phyloP scores from a whole-genome alignment of 2,888 invertebrate genomes.

The Parochlus steinenii region DNA sequence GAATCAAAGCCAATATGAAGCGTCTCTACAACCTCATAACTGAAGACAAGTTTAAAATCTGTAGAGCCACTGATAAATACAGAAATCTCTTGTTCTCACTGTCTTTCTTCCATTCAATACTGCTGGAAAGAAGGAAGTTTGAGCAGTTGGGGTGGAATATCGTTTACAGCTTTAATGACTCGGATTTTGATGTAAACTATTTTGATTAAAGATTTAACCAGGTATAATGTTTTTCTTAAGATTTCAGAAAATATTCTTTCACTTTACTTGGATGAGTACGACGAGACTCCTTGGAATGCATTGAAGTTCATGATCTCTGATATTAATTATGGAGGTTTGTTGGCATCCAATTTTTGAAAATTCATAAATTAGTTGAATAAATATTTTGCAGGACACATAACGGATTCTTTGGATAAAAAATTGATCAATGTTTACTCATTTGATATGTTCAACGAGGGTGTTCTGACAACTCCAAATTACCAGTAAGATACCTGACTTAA shows the following conservation, averaged over 20 bases:
- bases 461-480: not conserved
- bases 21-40: constrained; percentile 63
- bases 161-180: constrained; percentile 77
- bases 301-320: constrained; percentile 75
- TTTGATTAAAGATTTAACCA: constrained; percentile 18
- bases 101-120: constrained; percentile 72
- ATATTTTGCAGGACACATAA: constrained; percentile 54
- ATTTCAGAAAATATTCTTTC: constrained; percentile 69
- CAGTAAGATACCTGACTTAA: no score
- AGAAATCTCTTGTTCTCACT: constrained; percentile 61
- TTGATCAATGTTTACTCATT: not conserved
- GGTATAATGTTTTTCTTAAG: constrained; percentile 27
- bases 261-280: constrained; percentile 72
- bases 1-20: constrained; percentile 74
- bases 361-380: no score
- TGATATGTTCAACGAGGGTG: not conserved
- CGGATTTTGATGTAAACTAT: constrained; percentile 82
- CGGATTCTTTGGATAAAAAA: constrained; percentile 49
- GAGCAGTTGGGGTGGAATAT: constrained; percentile 82
- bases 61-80: constrained; percentile 52
- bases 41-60: constrained; percentile 56
- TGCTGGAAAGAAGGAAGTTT: constrained; percentile 74
- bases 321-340: constrained; percentile 79
- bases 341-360: no score
- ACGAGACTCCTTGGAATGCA: constrained; percentile 82